Percentiles rank a stretch among this genome's conserved stretches.
These are phyloP conservation scores for Nephrocerus scutellatus DNA, from an alignment of 2,888 invertebrate species.

Conservation along the genomic window DNA sequence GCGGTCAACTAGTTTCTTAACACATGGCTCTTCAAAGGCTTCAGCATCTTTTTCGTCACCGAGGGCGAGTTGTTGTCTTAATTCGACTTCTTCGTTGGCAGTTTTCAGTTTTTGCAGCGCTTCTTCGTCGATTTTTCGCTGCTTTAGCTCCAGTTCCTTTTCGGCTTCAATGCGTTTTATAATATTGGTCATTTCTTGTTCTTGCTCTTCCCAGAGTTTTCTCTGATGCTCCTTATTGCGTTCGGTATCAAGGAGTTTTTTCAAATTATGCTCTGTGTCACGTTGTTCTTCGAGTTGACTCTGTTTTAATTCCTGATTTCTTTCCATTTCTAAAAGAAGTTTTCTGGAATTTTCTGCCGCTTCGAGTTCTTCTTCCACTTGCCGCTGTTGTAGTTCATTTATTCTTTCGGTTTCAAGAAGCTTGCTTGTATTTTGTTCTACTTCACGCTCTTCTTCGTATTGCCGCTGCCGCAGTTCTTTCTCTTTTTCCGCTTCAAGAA, in stretches of 20 bases:
- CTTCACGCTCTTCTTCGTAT: slow-evolving; percentile 21
- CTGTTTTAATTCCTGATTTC: slow-evolving; percentile 12
- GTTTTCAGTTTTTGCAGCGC: slow-evolving; percentile 17
- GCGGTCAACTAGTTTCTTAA: slow-evolving; percentile 28
- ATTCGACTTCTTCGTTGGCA: slow-evolving; percentile 25
- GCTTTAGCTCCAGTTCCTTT: slow-evolving; percentile 39
- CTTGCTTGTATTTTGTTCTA: slow-evolving; percentile 33
- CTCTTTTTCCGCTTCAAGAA: slow-evolving; percentile 18
- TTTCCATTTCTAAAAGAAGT: slow-evolving; percentile 13
- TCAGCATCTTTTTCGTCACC: slow-evolving; percentile 19
- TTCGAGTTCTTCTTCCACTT: slow-evolving; percentile 9
- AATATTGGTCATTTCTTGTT: slow-evolving; percentile 16
- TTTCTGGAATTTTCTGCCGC: slow-evolving; percentile 12
- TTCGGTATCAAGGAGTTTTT: slow-evolving; percentile 16
- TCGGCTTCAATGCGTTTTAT: slow-evolving; percentile 31
- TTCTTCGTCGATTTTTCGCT: slow-evolving; percentile 28
- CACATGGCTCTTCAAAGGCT: slow-evolving; percentile 31
- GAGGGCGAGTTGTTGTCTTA: slow-evolving; percentile 16
- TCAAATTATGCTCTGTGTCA: slow-evolving; percentile 16
- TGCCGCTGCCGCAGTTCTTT: slow-evolving; percentile 22
- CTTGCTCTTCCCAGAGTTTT: slow-evolving; percentile 19
- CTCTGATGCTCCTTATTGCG: slow-evolving; percentile 15
- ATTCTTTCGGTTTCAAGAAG: slow-evolving; percentile 28
- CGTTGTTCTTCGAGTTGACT: slow-evolving; percentile 15
- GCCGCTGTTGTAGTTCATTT: slow-evolving; percentile 13